Evolutionary conservation across 35 echinoderm and acorn worm species (phyloP).

Genomic region (Ophiothrix spiculata): DNA sequence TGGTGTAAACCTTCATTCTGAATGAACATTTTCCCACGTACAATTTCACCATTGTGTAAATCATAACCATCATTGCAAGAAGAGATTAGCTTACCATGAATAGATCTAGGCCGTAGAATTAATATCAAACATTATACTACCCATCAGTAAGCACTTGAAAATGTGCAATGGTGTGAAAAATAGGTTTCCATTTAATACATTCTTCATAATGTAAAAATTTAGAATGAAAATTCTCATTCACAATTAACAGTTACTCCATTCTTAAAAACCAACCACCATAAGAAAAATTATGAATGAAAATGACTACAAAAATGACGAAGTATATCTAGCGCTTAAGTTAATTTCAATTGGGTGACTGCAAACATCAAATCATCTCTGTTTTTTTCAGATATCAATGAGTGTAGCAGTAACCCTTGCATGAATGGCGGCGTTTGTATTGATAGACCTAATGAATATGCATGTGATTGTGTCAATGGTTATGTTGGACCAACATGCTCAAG

Average conservation of each 20-base stretch:
- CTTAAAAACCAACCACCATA: not conserved
- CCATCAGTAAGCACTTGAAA: too few relatives aligned
- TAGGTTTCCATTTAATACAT: too few relatives aligned
- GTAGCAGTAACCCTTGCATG: constrained; percentile 27
- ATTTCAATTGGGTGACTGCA: not conserved
- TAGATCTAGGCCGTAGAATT: too few relatives aligned
- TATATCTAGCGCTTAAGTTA: not conserved
- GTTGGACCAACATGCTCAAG: constrained; percentile 26
- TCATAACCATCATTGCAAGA: too few relatives aligned
- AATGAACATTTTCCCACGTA: too few relatives aligned
- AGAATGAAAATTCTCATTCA: not conserved
- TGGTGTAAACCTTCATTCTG: too few relatives aligned
- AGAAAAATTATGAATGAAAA: not conserved
- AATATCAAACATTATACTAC: too few relatives aligned
- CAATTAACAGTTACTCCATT: not conserved
- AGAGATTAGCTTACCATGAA: too few relatives aligned
- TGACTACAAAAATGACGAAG: not conserved
- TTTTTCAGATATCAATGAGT: constrained; percentile 38
- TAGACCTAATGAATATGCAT: not conserved
- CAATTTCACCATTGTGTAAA: too few relatives aligned
- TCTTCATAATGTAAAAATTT: not conserved
- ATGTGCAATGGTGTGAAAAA: too few relatives aligned
- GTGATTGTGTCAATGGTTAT: constrained; percentile 34
- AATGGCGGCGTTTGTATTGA: constrained; percentile 52
- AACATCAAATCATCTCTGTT: not conserved